Evolutionary conservation across 1,140 invertebrate species (phyloP), one percentile per base, ranked within the genome.

Genomic region (Penaeus chinensis): DNA sequence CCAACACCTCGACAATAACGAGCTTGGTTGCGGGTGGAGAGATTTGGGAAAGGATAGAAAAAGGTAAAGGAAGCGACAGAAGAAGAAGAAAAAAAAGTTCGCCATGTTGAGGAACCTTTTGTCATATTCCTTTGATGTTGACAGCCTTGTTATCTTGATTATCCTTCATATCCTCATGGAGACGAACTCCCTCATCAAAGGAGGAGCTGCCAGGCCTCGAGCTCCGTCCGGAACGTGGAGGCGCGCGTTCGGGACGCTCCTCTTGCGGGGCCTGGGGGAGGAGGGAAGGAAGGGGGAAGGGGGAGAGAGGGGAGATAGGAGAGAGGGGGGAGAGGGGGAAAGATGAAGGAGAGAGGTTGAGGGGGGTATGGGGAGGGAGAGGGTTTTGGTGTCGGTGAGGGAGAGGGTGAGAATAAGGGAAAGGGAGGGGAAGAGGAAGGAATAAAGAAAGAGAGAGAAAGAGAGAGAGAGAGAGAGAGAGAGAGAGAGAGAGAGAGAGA

Each of bases 381-480:
- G 24, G 54, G 74, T 27, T 42, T 54, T 27, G 61, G 76, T 42
- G 37, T 24, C 27, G 61, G 76, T 42, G 76, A 79, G 42, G 61
- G 47, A 79, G 42, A 79, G 77, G 27, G 77, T 24, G 76, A 78
- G 42, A 16, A 32, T 20, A 77, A 77, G 16, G 8, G 74, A 77
- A 22, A 24, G 13, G 24, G 27, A 20, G 47, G 7, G 32, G 22
- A 16, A 5, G 5, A 10, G 8, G 22, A 77, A 32, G 22, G 76
- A 47, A 77, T 5, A 42, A 37, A 78, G 24, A 37, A 32, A 4
- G 32, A 78, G 76, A 78, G 76, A 37, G 32, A 78, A 32, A 78
- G 76, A 78, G 24, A 37, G 76, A 4, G 32, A 78, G 76, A 78
- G 76, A 37, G 32, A 78, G 76, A 78, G 76, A 78, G 27, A 78